Evolutionary conservation across 2,797 vertebrate species (phyloP).

Genomic region (Xerus rutilus): DNA sequence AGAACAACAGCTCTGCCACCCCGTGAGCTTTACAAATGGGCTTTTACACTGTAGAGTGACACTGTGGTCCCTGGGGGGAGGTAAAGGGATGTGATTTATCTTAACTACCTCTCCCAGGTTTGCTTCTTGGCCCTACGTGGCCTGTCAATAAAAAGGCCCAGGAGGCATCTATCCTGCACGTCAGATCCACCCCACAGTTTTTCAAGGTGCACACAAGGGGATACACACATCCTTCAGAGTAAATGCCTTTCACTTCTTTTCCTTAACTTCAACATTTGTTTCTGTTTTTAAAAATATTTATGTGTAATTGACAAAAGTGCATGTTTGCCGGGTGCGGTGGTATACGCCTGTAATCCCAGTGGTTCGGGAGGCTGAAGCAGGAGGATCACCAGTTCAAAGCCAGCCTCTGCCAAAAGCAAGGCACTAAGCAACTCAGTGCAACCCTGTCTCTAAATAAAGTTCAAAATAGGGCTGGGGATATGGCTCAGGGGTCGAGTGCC

Average conservation of each 20-base stretch:
- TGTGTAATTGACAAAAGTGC: not conserved
- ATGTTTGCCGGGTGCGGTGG: too few species aligned
- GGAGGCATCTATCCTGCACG: not conserved
- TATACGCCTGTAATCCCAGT: too few species aligned
- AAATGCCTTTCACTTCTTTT: not conserved
- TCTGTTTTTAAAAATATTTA: not conserved
- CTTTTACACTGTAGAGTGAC: constrained; percentile 63
- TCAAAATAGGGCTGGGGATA: too few species aligned
- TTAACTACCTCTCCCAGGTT: not conserved
- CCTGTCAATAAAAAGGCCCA: not conserved
- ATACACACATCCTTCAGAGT: not conserved
- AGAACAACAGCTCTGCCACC: constrained; percentile 30
- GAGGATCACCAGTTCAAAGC: too few species aligned
- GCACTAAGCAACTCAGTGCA: too few species aligned
- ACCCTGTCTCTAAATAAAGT: too few species aligned
- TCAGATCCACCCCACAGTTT: not conserved
- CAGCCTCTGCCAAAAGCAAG: too few species aligned
- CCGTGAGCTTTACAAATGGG: constrained; percentile 68
- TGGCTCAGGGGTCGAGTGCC: too few species aligned
- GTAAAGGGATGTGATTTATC: constrained; percentile 59
- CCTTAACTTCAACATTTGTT: not conserved
- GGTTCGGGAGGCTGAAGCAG: too few species aligned
- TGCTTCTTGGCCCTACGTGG: accelerated
- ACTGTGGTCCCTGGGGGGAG: constrained; percentile 23
- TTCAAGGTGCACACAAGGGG: not conserved